These are phyloP conservation scores for Saccopteryx leptura DNA, from an alignment of 2,113 vertebrate species.

Conservation along the genomic window DNA sequence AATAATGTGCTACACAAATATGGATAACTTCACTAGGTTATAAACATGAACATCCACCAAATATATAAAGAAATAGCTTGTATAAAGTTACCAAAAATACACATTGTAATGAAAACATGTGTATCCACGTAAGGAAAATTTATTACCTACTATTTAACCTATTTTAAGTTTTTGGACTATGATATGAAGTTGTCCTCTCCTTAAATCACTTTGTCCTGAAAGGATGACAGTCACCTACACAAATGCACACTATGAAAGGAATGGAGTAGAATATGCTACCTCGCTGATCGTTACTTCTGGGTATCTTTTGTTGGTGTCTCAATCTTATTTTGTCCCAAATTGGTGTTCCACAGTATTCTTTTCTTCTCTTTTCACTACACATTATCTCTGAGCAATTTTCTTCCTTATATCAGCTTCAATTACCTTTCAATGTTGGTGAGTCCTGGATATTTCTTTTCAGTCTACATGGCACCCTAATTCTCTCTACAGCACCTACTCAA, in stretches of 20 bases:
- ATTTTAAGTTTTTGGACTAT: not conserved
- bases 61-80: not conserved
- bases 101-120: not conserved
- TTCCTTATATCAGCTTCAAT: not conserved
- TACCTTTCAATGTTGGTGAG: not conserved
- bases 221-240: not conserved
- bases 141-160: not conserved
- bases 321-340: slow-evolving; percentile 21
- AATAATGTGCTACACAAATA: not conserved
- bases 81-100: not conserved
- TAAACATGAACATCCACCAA: not conserved
- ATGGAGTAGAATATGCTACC: not conserved
- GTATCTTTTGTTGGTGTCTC: not conserved
- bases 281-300: not conserved
- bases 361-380: not conserved
- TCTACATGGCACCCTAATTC: not conserved
- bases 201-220: not conserved
- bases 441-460: slow-evolving; percentile 29
- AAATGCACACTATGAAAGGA: not conserved
- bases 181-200: not conserved
- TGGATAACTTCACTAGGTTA: slow-evolving; percentile 16
- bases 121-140: not conserved
- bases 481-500: not conserved
- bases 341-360: not conserved
- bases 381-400: not conserved